Evolutionary conservation across 2,113 vertebrate genomes (phyloP).

Genomic region (Reinhardtius hippoglossoides): DNA sequence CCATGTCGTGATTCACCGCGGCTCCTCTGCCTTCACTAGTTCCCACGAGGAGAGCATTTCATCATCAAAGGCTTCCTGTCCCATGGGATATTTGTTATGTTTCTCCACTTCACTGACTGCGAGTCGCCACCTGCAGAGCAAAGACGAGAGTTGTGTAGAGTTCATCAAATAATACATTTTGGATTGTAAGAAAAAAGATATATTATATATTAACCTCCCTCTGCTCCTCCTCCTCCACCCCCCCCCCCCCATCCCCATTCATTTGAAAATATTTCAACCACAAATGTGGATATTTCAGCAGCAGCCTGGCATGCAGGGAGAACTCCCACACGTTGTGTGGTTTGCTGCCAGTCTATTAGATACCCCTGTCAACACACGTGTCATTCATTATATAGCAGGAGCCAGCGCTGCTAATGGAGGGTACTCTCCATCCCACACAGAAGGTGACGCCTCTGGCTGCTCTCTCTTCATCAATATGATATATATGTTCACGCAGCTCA

Average conservation of each 20-base stretch:
- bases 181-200: slow-evolving; percentile 64
- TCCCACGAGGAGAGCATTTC: slow-evolving; percentile 36
- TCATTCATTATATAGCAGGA: slow-evolving; percentile 45
- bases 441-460: slow-evolving; percentile 56
- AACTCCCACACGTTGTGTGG: slow-evolving; percentile 19
- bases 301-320: slow-evolving; percentile 35
- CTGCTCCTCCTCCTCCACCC: not conserved
- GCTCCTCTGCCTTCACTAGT: slow-evolving; percentile 24
- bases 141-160: slow-evolving; percentile 72
- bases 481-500: slow-evolving; percentile 63
- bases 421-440: slow-evolving; percentile 55
- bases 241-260: not conserved
- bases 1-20: slow-evolving; percentile 26
- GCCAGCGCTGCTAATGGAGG: slow-evolving; percentile 58
- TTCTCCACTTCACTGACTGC: slow-evolving; percentile 63
- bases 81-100: slow-evolving; percentile 55
- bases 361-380: slow-evolving; percentile 24
- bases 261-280: slow-evolving; percentile 12
- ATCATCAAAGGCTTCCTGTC: slow-evolving; percentile 57
- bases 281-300: slow-evolving; percentile 9
- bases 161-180: slow-evolving; percentile 73
- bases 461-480: slow-evolving; percentile 62
- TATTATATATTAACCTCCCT: not conserved
- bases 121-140: slow-evolving; percentile 61
- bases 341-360: slow-evolving; percentile 32